Conservation (phyloP, 2,888 invertebrate genomes). For the Calameuta filiformis region DNA sequence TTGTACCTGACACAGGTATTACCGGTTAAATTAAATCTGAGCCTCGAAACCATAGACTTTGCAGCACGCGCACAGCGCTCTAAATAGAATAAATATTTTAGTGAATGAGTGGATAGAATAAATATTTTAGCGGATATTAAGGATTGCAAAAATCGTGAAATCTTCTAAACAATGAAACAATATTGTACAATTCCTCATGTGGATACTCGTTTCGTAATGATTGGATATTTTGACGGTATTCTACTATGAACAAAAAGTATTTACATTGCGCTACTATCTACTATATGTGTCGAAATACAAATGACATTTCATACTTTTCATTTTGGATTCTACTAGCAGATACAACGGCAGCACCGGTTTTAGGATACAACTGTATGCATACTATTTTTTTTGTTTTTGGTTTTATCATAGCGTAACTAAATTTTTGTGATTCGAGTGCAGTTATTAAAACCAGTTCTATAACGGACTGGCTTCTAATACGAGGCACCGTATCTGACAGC, state of each 20-base stretch:
- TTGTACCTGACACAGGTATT: neutral
- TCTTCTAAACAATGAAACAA: neutral
- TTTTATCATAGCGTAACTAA: neutral
- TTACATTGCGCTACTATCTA: neutral
- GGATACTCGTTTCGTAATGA: neutral
- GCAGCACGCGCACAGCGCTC: neutral
- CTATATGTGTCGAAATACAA: neutral
- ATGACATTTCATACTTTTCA: too few species aligned
- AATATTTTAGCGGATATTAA: neutral
- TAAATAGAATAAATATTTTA: neutral
- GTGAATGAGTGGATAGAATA: neutral
- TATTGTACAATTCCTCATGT: neutral
- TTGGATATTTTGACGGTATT: neutral
- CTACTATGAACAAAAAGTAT: neutral
- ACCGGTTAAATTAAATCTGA: neutral
- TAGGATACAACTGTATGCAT: neutral
- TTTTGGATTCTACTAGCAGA: neutral
- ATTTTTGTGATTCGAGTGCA: neutral
- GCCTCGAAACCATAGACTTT: neutral
- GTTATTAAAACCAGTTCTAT: neutral
- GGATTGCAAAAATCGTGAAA: neutral
- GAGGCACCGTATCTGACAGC: neutral
- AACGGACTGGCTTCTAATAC: neutral
- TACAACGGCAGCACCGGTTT: neutral
- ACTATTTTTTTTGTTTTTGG: neutral